Conservation (phyloP, 1,140 invertebrate species). For the Melipona quadrifasciata region DNA sequence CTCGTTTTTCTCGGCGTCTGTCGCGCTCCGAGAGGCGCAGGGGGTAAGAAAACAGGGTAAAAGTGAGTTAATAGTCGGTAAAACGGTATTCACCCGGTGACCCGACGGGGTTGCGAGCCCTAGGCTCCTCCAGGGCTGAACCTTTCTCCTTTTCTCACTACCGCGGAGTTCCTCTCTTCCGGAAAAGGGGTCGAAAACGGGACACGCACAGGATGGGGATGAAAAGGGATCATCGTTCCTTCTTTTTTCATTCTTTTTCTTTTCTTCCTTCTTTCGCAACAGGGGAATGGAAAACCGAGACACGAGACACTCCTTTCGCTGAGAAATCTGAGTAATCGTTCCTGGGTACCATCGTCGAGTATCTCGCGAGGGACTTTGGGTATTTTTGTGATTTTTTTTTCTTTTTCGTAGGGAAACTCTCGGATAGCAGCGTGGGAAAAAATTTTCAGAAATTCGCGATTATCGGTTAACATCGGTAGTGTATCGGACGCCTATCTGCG, state of each 20-base stretch:
- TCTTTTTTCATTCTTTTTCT: neutral
- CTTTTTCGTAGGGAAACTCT: constrained; percentile 1
- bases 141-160: constrained; percentile 51
- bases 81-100: constrained; percentile 80
- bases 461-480: neutral
- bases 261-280: neutral
- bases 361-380: constrained; percentile 27
- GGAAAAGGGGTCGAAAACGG: constrained; percentile 42
- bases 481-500: too few relatives aligned
- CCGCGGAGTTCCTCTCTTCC: constrained; percentile 41
- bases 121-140: constrained; percentile 21
- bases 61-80: constrained; percentile 83
- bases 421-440: constrained; percentile 58
- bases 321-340: constrained; percentile 72
- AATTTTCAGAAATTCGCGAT: neutral
- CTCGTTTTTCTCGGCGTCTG: neutral
- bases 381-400: neutral
- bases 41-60: constrained; percentile 77
- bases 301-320: constrained; percentile 69
- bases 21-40: neutral
- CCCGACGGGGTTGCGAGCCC: constrained; percentile 58
- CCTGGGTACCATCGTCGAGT: constrained; percentile 40
- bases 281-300: constrained; percentile 57
- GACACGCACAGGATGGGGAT: constrained; percentile 16
- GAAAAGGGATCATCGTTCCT: constrained; percentile 40